Evolutionary conservation across 2,797 vertebrate genomes (phyloP), one percentile per base, ranked within the genome.

Genomic region (Carduelis carduelis): DNA sequence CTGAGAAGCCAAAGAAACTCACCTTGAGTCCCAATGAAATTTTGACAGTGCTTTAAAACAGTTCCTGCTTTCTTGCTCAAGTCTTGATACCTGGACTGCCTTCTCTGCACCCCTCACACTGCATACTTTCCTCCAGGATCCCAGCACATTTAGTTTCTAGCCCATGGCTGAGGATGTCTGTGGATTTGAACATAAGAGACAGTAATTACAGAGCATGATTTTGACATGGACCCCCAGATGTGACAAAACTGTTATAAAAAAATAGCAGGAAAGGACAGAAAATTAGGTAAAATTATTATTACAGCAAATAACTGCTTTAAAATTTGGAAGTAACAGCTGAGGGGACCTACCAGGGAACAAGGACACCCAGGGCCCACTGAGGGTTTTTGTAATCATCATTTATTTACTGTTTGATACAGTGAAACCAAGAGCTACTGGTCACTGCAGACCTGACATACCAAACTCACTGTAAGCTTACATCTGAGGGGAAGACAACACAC

Each of bases 81-180:
- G 15, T 52, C 18, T 34, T 32, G 28, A 72, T 12, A 61, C 11
- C 6, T 9, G 4, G 30, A 46, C 28, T 77, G 24, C 7, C 16
- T 10, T 24, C 15, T 61, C 39, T 72, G 26, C 13, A 28, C 14
- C 11, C 18, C 68, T 18, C 13, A 60, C 22, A 21, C 12, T n/a
- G 15, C 0, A 0, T 30, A 9, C 6, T 34, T 55, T 77, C 24
- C n/a, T 55, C 7, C 49, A 66, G 59, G 14, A 76, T 80, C 24
- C 16, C 68, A 47, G 28, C 11, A 56, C 14, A 72, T 37, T 27
- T 12, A 8, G 7, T 43, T 89, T 63, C 32, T 32, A 17, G 11
- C 11, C 23, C 28, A 49, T 6, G 19, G 12, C 7, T 88, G 18
- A 70, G 28, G 10, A 26, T n/a, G 0, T 44, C 44, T 76, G 16